Conservation (phyloP, 64 coral and sea anemone species). For the Exaiptasia diaphana region DNA sequence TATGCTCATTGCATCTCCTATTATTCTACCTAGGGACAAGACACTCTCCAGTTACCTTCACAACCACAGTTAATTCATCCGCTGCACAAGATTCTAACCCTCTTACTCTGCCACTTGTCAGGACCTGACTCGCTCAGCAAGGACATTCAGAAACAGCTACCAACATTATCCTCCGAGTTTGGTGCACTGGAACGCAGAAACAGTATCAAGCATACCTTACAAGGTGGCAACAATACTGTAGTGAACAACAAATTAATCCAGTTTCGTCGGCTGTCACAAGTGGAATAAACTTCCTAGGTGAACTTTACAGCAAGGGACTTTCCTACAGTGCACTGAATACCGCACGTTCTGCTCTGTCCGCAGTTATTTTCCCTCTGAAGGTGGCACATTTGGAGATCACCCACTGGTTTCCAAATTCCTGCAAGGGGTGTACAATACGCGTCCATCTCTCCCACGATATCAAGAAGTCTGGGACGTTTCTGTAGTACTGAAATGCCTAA, state of each 20-base stretch:
- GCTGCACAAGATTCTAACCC: conserved; percentile 12
- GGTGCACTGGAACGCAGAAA: conserved; percentile 35
- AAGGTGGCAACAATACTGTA: conserved; percentile 33
- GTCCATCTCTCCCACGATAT: conserved; percentile 39
- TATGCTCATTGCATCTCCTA: conserved; percentile 38
- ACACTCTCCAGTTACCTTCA: conserved; percentile 17
- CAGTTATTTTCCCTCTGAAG: neutral
- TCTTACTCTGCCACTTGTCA: conserved; percentile 29
- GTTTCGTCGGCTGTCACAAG: conserved; percentile 48
- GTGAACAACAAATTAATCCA: conserved; percentile 1
- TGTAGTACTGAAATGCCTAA: conserved; percentile 2
- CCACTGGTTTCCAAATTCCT: conserved; percentile 25
- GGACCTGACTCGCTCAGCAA: conserved; percentile 16
- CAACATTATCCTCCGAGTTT: conserved; percentile 33
- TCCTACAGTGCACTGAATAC: conserved; percentile 60
- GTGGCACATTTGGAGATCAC: conserved; percentile 15
- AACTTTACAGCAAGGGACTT: conserved; percentile 34
- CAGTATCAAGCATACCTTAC: conserved; percentile 20
- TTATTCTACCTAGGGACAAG: conserved; percentile 16
- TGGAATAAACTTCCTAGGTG: conserved; percentile 48
- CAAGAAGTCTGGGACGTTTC: conserved; percentile 39
- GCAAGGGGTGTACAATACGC: neutral
- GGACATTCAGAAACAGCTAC: conserved; percentile 31
- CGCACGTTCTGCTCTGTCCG: conserved; percentile 36
- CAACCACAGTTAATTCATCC: conserved; percentile 31